Percentiles rank a stretch among this genome's conserved stretches.
phyloP scores from a whole-genome alignment of 2,113 vertebrate species.

The Sigmodon hispidus region DNA sequence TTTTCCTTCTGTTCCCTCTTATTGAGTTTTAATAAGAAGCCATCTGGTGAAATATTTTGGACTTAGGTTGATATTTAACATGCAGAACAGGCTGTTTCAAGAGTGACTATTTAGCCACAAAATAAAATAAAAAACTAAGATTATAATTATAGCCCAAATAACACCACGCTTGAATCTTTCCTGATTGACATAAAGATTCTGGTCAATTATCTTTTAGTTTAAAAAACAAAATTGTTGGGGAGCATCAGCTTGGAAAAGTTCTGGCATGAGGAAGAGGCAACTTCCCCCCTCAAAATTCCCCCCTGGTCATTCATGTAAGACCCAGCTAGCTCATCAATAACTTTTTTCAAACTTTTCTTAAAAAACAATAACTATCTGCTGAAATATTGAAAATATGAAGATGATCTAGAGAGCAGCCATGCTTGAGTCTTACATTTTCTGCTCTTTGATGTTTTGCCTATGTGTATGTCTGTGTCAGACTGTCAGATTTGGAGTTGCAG shows the following conservation, averaged over 20 bases:
- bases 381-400: not conserved
- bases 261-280: not conserved
- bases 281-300: not conserved
- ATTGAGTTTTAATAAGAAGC: conserved; percentile 63
- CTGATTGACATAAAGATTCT: conserved; percentile 25
- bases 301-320: not conserved
- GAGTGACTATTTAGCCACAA: conserved; percentile 10
- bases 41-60: conserved; percentile 67
- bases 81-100: conserved; percentile 56
- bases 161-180: conserved; percentile 38
- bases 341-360: not conserved
- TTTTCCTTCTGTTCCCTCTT: conserved; percentile 59
- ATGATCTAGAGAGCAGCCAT: not conserved
- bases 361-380: not conserved
- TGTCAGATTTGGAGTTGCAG: not conserved
- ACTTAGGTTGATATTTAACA: conserved; percentile 62
- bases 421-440: not conserved
- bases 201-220: conserved; percentile 44
- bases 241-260: not conserved
- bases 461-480: not conserved
- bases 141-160: conserved; percentile 32
- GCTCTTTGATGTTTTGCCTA: not conserved
- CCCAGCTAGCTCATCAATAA: not conserved
- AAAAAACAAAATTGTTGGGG: conserved; percentile 5
- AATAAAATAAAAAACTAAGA: conserved; percentile 51